Evolutionary conservation across 2,888 invertebrate genomes (phyloP).

Genomic region (Apocheima hispidaria): DNA sequence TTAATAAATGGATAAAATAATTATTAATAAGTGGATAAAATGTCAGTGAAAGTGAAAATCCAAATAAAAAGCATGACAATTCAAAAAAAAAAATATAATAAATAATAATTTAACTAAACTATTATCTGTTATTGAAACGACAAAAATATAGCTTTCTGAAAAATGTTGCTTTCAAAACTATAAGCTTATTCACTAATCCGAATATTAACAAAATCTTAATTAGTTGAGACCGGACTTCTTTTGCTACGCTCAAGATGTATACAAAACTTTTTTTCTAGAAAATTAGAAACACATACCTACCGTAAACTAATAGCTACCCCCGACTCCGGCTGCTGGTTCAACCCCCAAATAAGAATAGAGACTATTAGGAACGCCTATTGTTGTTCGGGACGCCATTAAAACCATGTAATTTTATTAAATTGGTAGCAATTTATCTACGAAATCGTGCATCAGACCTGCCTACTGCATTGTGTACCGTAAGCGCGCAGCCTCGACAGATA

Average conservation of each 20-base stretch:
- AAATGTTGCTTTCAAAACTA: no score
- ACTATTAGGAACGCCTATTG: conserved; percentile 74
- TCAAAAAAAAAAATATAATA: no score
- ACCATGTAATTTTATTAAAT: conserved; percentile 77
- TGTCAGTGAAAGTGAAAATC: no score
- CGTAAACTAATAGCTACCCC: conserved; percentile 58
- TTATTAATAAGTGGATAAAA: no score
- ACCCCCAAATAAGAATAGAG: conserved; percentile 64
- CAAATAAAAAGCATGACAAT: no score
- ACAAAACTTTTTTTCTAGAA: conserved; percentile 4
- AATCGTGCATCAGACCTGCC: conserved; percentile 54
- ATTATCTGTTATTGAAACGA: no score
- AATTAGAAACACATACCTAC: conserved; percentile 34
- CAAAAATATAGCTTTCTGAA: not conserved
- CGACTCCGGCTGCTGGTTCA: conserved; percentile 61
- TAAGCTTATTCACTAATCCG: no score
- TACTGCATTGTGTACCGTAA: conserved; percentile 35
- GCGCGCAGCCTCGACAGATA: conserved; percentile 7
- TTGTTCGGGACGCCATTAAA: conserved; percentile 61
- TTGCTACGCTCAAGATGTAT: no score
- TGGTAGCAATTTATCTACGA: conserved; percentile 70
- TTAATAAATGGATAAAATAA: no score
- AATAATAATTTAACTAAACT: no score
- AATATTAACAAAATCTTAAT: no score
- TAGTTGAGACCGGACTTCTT: no score